Evolutionary conservation across 2,888 invertebrate genomes (phyloP).

Genomic region (Ornithoptera alexandrae): DNA sequence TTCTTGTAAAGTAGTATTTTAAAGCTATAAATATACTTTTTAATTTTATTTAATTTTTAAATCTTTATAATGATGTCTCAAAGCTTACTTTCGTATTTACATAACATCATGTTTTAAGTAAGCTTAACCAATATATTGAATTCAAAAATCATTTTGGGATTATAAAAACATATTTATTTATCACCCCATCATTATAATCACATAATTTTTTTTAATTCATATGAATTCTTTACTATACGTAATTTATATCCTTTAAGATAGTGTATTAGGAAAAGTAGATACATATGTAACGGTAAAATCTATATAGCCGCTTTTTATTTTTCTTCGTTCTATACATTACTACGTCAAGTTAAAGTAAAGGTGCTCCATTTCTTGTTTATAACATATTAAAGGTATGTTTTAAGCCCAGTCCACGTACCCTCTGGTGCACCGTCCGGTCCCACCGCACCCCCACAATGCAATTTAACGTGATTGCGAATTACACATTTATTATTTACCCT

Average conservation of each 20-base stretch:
- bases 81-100: no score
- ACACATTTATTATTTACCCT: slow-evolving; percentile 74
- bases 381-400: slow-evolving; percentile 15
- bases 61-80: no score
- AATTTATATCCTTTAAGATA: no score
- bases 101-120: not conserved
- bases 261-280: no score
- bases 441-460: slow-evolving; percentile 54
- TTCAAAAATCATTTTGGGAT: not conserved
- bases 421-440: slow-evolving; percentile 37
- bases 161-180: no score
- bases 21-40: no score
- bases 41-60: no score
- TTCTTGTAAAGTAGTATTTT: no score
- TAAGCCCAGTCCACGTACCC: slow-evolving; percentile 31
- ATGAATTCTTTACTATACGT: no score
- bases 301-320: not conserved
- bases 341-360: not conserved
- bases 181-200: no score
- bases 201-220: no score
- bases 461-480: slow-evolving; percentile 67
- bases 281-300: no score
- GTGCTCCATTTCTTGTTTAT: not conserved
- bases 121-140: not conserved
- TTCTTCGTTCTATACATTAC: not conserved